Evolutionary conservation across 1,140 invertebrate genomes (phyloP).

Genomic region (Zaprionus taronus): DNA sequence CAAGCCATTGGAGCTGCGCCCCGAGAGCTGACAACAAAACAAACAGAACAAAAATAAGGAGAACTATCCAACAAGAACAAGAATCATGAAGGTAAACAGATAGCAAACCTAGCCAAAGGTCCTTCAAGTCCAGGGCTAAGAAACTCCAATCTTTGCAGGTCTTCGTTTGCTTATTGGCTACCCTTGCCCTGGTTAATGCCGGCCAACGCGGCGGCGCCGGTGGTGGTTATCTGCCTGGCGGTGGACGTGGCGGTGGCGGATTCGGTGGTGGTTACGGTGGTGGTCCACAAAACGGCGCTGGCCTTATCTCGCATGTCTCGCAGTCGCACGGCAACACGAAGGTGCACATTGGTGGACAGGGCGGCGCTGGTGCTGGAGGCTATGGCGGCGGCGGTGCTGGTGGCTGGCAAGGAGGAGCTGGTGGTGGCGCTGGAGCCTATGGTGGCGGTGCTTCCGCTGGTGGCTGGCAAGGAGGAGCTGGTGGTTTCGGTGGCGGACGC

Average conservation of each 20-base stretch:
- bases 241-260: conserved; percentile 45
- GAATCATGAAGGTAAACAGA: conserved; percentile 56
- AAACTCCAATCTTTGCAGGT: conserved; percentile 27
- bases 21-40: conserved; percentile 42
- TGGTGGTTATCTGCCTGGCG: conserved; percentile 44
- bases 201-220: conserved; percentile 64
- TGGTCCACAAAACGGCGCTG: conserved; percentile 54
- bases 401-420: conserved; percentile 35
- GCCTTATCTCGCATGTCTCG: conserved; percentile 63
- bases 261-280: conserved; percentile 56
- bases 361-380: conserved; percentile 16
- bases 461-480: conserved; percentile 47
- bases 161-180: conserved; percentile 66
- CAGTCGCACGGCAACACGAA: conserved; percentile 67
- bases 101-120: too few species aligned
- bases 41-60: conserved; percentile 18
- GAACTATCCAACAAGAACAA: conserved; percentile 7
- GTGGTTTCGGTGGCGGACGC: conserved; percentile 33
- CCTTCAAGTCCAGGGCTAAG: neutral
- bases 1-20: conserved; percentile 60
- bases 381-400: conserved; percentile 32
- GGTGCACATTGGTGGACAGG: conserved; percentile 60
- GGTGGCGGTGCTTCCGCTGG: conserved; percentile 34
- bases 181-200: conserved; percentile 64
- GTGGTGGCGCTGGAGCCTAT: conserved; percentile 12